Conservation (phyloP, 1,140 invertebrate species). For the Hyphantria cunea region DNA sequence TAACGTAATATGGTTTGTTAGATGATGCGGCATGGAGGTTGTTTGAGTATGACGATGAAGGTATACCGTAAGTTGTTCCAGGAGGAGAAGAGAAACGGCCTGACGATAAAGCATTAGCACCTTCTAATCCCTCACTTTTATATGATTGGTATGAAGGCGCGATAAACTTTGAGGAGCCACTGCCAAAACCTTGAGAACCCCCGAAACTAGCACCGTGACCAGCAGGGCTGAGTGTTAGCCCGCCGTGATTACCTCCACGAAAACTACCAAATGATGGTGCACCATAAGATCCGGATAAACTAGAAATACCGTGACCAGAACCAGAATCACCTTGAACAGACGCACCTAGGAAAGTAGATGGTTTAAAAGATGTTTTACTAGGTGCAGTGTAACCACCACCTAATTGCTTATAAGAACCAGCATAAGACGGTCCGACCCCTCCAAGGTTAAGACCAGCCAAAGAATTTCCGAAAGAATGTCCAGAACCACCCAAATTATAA, state of each 20-base stretch:
- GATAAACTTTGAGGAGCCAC: constrained; percentile 56
- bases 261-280: constrained; percentile 59
- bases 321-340: constrained; percentile 58
- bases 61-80: constrained; percentile 53
- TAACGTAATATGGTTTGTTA: constrained; percentile 60
- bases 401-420: constrained; percentile 53
- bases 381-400: constrained; percentile 48
- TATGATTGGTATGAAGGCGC: constrained; percentile 53
- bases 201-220: constrained; percentile 54
- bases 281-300: constrained; percentile 51
- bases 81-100: constrained; percentile 58
- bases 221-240: constrained; percentile 47
- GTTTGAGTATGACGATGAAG: constrained; percentile 49
- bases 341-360: constrained; percentile 67
- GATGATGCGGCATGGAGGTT: constrained; percentile 56
- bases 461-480: constrained; percentile 32
- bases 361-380: constrained; percentile 67
- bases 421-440: constrained; percentile 40
- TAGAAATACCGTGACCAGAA: constrained; percentile 48
- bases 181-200: constrained; percentile 48
- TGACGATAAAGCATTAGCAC: constrained; percentile 59
- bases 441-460: constrained; percentile 38
- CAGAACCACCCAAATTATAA: constrained; percentile 40
- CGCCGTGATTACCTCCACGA: constrained; percentile 46
- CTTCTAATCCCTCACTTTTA: constrained; percentile 63